These are phyloP conservation scores for Lithodes maja DNA, from an alignment of 2,888 invertebrate genomes.

Conservation along the genomic window DNA sequence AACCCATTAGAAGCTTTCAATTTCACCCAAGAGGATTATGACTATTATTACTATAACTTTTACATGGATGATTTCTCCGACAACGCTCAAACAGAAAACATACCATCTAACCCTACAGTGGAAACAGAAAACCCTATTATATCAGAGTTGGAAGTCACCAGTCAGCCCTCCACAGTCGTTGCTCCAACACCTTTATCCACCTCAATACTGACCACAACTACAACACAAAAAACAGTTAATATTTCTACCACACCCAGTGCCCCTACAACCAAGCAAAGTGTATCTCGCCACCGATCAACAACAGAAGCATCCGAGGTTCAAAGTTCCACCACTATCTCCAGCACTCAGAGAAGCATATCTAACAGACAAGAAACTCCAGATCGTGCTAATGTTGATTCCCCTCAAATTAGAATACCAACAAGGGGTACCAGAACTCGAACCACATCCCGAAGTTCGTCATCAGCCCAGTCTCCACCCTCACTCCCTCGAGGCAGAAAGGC, in stretches of 20 bases:
- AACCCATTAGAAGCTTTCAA: background rate
- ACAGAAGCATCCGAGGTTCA: background rate
- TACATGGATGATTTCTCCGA: conserved; percentile 22
- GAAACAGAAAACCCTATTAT: background rate
- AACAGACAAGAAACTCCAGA: background rate
- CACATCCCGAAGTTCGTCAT: background rate
- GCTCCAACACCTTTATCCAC: background rate
- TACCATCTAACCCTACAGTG: too few species aligned
- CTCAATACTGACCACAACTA: background rate
- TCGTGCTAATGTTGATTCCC: background rate
- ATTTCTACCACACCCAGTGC: background rate
- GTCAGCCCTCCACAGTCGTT: background rate
- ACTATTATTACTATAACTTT: conserved; percentile 34
- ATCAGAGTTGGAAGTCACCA: background rate
- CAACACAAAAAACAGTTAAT: background rate
- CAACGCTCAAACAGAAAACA: too few species aligned
- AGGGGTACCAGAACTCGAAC: background rate
- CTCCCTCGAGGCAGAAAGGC: background rate
- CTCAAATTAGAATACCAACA: background rate
- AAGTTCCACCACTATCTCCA: background rate
- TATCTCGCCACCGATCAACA: conserved; percentile 1
- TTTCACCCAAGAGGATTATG: conserved; percentile 14
- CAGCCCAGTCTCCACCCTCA: background rate
- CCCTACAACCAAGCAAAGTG: background rate
- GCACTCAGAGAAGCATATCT: background rate